Base-by-base conservation (phyloP, 2,888 invertebrate genomes). In the Chaetoderma sp. region DNA sequence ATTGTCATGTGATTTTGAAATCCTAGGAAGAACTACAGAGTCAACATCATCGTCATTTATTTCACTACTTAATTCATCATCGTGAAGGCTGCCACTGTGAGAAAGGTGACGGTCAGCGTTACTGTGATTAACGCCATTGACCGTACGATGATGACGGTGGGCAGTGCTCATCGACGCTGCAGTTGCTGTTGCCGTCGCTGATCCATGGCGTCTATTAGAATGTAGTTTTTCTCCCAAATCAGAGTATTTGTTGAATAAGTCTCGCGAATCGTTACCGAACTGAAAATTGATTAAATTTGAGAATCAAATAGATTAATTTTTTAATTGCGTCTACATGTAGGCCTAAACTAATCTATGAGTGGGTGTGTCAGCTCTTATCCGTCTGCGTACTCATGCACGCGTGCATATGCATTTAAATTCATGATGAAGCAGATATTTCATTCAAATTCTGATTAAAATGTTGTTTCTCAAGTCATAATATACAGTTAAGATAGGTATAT, bases 231-330 rank as follows among this genome's bases (percentile, higher is more conserved):
- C 76, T 18, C 79, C 79, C 5, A 71, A 72, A 21, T 79, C 79
- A 0, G 77, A 73, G 64, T 79, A 79, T 62, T 76, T 74, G 45
- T 54, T 69, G 56, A 79, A 79, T 36, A 79, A 70, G 30, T 63
- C 61, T 32, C 59, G 55, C 18, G 56, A n/a, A 33, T 3, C 47
- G 21, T 47, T n/a, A n/a, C n/a, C n/a, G n/a, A n/a, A n/a, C n/a
- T n/a, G n/a, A n/a, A n/a, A n/a, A n/a, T n/a, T n/a, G n/a, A n/a
- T n/a, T n/a, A n/a, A n/a, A n/a, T n/a, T n/a, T n/a, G n/a, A n/a
- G n/a, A n/a, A n/a, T n/a, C n/a, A n/a, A n/a, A n/a, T n/a, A n/a
- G n/a, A n/a, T n/a, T n/a, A n/a, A n/a, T n/a, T n/a, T n/a, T n/a
- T n/a, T n/a, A n/a, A n/a, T n/a, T n/a, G n/a, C n/a, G n/a, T n/a